phyloP scores from a whole-genome alignment of 2,797 vertebrate genomes.

The Acanthiza pusilla region DNA sequence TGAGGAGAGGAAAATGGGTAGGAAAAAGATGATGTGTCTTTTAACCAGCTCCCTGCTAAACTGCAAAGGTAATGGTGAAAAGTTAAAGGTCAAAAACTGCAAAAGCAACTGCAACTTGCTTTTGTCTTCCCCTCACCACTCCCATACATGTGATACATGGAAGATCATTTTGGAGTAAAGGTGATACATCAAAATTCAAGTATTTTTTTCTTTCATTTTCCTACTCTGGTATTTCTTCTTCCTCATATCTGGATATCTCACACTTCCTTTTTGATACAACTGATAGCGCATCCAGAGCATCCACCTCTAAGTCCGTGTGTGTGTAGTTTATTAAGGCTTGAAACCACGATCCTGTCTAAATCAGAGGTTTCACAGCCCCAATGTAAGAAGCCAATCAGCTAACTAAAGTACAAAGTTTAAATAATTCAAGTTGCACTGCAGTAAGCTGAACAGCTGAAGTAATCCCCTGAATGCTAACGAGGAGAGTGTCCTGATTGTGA shows the following conservation, averaged over 20 bases:
- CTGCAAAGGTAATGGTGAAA: neutral
- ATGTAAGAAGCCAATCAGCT: neutral
- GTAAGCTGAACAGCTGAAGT: neutral
- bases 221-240: neutral
- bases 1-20: neutral
- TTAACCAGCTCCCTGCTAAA: neutral
- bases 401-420: neutral
- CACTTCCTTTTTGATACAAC: neutral
- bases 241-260: neutral
- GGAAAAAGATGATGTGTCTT: neutral
- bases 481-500: neutral
- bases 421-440: neutral
- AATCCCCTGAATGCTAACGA: neutral
- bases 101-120: neutral
- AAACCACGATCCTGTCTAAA: neutral
- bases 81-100: too few relatives aligned
- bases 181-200: neutral
- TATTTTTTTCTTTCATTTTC: neutral
- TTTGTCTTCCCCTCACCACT: neutral
- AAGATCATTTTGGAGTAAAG: neutral
- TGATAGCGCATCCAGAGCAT: neutral
- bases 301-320: neutral
- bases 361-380: neutral
- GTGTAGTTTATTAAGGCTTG: neutral
- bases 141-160: neutral